A percentile compares a stretch with the other conserved stretches of the same genome.
These are phyloP conservation scores for Amphipyra tragopoginis DNA, from an alignment of 2,888 invertebrate genomes.

Conservation along the genomic window DNA sequence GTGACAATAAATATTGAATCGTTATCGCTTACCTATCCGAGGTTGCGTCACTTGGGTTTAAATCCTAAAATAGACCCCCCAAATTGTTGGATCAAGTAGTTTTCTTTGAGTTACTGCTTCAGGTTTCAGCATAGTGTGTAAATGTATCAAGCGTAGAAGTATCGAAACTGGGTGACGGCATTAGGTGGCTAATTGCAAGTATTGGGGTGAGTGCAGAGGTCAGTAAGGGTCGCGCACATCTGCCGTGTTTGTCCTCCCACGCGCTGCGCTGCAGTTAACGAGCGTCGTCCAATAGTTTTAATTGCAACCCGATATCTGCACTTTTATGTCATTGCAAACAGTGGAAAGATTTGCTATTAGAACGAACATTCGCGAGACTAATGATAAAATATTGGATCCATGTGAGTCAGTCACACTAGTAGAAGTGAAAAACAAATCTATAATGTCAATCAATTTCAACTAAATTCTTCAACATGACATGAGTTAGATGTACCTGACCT, in stretches of 20 bases:
- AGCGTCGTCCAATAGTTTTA: slow-evolving; percentile 83
- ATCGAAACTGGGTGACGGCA: slow-evolving; percentile 65
- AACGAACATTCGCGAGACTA: slow-evolving; percentile 33
- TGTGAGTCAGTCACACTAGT: slow-evolving; percentile 32
- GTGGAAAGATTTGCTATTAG: slow-evolving; percentile 50
- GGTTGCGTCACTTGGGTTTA: slow-evolving; percentile 79
- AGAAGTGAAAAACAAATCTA: slow-evolving; percentile 60
- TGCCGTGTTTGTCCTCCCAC: slow-evolving; percentile 85
- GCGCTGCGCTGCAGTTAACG: slow-evolving; percentile 77
- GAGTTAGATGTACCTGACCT: slow-evolving; percentile 51
- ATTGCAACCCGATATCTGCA: slow-evolving; percentile 87
- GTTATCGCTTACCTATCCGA: slow-evolving; percentile 85
- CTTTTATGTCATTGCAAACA: slow-evolving; percentile 68
- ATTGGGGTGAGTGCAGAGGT: slow-evolving; percentile 77
- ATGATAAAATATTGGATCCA: slow-evolving; percentile 36
- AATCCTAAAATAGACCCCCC: slow-evolving; percentile 85
- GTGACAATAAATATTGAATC: slow-evolving; percentile 89
- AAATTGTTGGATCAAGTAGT: slow-evolving; percentile 65
- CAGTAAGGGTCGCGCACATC: slow-evolving; percentile 83
- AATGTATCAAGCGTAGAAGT: slow-evolving; percentile 25
- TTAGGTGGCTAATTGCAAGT: slow-evolving; percentile 79
- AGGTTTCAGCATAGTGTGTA: slow-evolving; percentile 25
- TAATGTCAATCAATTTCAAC: slow-evolving; percentile 50
- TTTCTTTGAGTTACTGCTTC: slow-evolving; percentile 38
- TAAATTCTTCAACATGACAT: slow-evolving; percentile 56